Base-by-base conservation (phyloP, 2,888 invertebrate genomes). In the Lomographa bimaculata region DNA sequence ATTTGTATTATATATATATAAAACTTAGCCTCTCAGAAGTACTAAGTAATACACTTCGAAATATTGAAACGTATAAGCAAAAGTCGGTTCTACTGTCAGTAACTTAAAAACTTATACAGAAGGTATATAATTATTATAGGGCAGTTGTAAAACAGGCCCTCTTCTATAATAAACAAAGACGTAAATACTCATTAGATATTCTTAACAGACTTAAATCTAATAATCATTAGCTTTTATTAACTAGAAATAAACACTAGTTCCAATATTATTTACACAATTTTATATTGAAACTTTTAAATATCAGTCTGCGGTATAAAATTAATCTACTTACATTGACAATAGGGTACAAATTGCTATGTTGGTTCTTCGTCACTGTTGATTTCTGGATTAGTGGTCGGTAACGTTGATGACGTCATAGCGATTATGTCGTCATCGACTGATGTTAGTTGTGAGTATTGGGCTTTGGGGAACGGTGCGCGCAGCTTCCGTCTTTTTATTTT, bases 291-390 rank as follows among this genome's bases (percentile, higher is more conserved):
- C 75, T 58, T 74, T 80, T 85, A 87, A 70, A 70, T 80, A 83
- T 87, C 87, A 87, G 87, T 87, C 87, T 84, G 86, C 79, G 67
- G 75, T 82, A 73, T 81, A 78, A 75, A 71, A 69, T 79, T 73
- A 73, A 60, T 66, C 74, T 79, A 79, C 68, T 70, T 59, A 60
- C 67, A 72, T 76, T 67, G 68, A 74, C 63, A 46, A 64, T 63
- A 70, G 48, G 44, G 49, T 65, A 62, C 50, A 67, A 70, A 66
- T 79, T 74, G 70, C 79, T 86, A 86, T 70, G 84, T 84, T 69
- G 80, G 81, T 75, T 86, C 86, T 64, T 81, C 84, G 19, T 71
- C 64, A 49, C 61, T 67, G 51, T 64, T 62, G 47, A 54, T 66
- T 59, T 64, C 58, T 65, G 60, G 61, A 32, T 51, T 60, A 3